Evolutionary conservation across 2,113 vertebrate genomes (phyloP), one percentile per base, ranked within the genome.

Genomic region (Hyperopisus bebe): DNA sequence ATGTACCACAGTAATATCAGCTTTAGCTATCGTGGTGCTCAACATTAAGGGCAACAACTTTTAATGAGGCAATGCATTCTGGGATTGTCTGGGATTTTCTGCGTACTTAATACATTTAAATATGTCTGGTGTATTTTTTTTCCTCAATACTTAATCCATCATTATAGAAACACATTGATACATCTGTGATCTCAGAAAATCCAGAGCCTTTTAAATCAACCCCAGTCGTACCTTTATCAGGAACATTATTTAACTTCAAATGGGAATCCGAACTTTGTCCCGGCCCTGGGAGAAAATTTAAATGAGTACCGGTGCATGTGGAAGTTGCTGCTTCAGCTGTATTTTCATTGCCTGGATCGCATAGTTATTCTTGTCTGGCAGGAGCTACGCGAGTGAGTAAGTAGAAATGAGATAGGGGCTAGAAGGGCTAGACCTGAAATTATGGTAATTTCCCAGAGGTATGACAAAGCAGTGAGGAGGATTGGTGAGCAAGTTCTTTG

Each of bases 341-440:
- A 31, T 50, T 86, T 86, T 13, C 46, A 27, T 50, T 47, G 27
- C 83, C 46, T 31, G 77, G 74, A 89, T 55, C 42, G 50, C 74
- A 83, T 55, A 82, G 50, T 83, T 89, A 82, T 82, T 89, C 83
- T 89, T 50, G 44, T 89, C 82, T 86, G 51, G 70, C 82, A 86
- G 39, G 44, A 86, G 80, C 80, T 44, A 42, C 19, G 7, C 44
- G 47, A 31, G 80, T 51, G 17, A 42, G 66, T 47, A 46, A 86
- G 24, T 27, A 48, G 44, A 83, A 44, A 89, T 85, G 42, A 85
- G 62, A 86, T 31, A 10, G 24, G 82, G 21, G 82, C 27, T 39
- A 44, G 39, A 35, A 53, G 58, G 42, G 55, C 39, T 70, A 55
- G 42, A 47, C 10, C 9, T 39, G 48, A 82, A 89, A 80, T 80